Conservation (phyloP, 1,140 invertebrate genomes). For the Drosophila gunungcola region DNA sequence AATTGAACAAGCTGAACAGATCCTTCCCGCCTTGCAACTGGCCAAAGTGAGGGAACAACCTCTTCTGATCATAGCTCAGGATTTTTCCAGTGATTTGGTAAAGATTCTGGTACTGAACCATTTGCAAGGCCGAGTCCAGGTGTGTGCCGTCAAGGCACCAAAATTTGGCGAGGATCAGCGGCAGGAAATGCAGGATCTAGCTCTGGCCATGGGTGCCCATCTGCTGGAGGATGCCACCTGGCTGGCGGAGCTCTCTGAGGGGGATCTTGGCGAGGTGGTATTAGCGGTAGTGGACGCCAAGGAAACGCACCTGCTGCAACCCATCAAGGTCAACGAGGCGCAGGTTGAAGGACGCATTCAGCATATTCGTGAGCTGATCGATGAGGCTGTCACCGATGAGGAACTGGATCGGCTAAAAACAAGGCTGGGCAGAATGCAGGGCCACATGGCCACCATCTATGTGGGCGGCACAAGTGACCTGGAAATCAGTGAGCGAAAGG, state of each 20-base stretch:
- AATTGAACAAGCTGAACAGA: conserved; percentile 94
- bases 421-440: conserved; percentile 89
- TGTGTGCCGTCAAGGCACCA: conserved; percentile 92
- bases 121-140: conserved; percentile 88
- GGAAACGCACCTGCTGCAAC: conserved; percentile 68
- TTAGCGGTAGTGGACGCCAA: conserved; percentile 90
- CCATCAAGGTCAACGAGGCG: conserved; percentile 86
- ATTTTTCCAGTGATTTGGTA: conserved; percentile 92
- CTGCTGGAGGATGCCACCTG: conserved; percentile 85
- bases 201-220: conserved; percentile 53
- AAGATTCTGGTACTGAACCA: conserved; percentile 91
- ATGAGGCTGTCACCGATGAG: conserved; percentile 88
- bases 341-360: conserved; percentile 88
- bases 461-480: conserved; percentile 76
- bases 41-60: conserved; percentile 92
- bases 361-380: conserved; percentile 89
- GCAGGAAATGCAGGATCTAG: conserved; percentile 68
- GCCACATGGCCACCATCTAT: conserved; percentile 87
- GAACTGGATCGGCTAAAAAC: conserved; percentile 91
- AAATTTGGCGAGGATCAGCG: conserved; percentile 90
- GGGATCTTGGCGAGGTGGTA: conserved; percentile 88
- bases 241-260: conserved; percentile 85
- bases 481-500: conserved; percentile 80
- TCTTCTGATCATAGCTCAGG: conserved; percentile 91
- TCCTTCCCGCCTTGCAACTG: conserved; percentile 96